Evolutionary conservation across 30 jellyfish, hydroid and myxozoan genomes (phyloP).

Genomic region (Hydractinia echinata): DNA sequence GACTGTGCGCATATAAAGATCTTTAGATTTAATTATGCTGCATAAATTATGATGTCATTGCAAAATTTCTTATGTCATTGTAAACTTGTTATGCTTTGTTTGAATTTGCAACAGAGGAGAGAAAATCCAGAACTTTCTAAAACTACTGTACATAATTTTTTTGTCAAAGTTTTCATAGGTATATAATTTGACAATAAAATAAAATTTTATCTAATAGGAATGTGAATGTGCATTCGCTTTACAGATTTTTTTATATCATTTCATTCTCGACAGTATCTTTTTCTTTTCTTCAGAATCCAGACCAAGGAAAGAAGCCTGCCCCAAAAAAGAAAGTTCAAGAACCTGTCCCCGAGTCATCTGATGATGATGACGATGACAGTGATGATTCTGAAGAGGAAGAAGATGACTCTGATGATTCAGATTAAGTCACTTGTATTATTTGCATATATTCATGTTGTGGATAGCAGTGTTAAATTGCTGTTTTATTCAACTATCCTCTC

Average conservation of each 20-base stretch:
- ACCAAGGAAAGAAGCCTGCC: conserved; percentile 43
- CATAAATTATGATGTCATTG: too few species aligned
- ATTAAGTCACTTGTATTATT: not conserved
- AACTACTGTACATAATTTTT: too few species aligned
- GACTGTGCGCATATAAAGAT: too few species aligned
- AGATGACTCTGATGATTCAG: conserved; percentile 71
- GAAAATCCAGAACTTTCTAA: too few species aligned
- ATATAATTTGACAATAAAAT: not conserved
- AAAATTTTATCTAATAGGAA: not conserved
- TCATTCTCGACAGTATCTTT: not conserved
- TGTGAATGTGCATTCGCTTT: not conserved
- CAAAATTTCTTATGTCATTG: too few species aligned
- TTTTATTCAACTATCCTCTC: too few species aligned
- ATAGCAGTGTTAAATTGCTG: too few species aligned
- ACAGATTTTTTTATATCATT: not conserved
- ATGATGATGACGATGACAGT: conserved; percentile 73
- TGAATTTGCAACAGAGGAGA: too few species aligned
- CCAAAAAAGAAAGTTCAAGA: conserved; percentile 63
- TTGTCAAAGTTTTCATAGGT: too few species aligned
- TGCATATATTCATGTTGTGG: too few species aligned
- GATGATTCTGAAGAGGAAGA: conserved; percentile 94
- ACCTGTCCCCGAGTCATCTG: conserved; percentile 57
- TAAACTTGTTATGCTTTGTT: too few species aligned
- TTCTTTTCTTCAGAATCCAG: conserved; percentile 28
- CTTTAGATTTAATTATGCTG: too few species aligned